Evolutionary conservation across 2,888 invertebrate genomes (phyloP).

Genomic region (Eumacrocentrus americanus): DNA sequence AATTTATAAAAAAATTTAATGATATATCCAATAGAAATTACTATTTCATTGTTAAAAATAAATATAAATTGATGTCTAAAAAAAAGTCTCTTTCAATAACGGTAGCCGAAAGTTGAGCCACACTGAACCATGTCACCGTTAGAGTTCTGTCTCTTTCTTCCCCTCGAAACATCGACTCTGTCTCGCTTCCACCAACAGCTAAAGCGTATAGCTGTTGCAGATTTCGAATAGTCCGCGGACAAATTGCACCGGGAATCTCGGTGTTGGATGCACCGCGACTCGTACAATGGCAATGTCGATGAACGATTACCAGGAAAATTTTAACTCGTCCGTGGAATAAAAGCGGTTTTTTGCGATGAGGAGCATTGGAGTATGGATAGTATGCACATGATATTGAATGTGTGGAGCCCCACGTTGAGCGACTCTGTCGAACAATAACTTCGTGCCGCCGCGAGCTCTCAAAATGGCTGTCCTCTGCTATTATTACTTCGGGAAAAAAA

Average conservation of each 20-base stretch:
- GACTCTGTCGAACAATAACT: conserved; percentile 60
- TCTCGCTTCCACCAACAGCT: conserved; percentile 21
- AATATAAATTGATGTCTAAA: too few species aligned
- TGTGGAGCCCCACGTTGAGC: conserved; percentile 38
- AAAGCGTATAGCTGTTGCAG: neutral
- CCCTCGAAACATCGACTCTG: conserved; percentile 1
- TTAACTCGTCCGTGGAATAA: too few species aligned
- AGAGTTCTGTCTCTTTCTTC: conserved; percentile 45
- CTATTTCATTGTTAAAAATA: too few species aligned
- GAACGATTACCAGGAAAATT: neutral
- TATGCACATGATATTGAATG: neutral
- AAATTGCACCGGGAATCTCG: neutral
- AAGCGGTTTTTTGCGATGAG: too few species aligned
- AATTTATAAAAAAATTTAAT: neutral
- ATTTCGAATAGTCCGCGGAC: conserved; percentile 23
- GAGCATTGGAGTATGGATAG: too few species aligned
- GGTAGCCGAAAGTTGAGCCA: conserved; percentile 48
- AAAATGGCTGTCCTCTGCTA: conserved; percentile 62
- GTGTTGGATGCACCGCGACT: neutral
- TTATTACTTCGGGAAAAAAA: conserved; percentile 59
- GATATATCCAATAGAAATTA: neutral
- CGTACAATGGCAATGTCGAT: neutral
- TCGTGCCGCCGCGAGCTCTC: conserved; percentile 59
- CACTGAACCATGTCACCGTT: conserved; percentile 55
- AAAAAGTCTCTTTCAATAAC: conserved; percentile 18